Base-by-base conservation (phyloP, 2,113 vertebrate species). In the Pyrgilauda ruficollis region DNA sequence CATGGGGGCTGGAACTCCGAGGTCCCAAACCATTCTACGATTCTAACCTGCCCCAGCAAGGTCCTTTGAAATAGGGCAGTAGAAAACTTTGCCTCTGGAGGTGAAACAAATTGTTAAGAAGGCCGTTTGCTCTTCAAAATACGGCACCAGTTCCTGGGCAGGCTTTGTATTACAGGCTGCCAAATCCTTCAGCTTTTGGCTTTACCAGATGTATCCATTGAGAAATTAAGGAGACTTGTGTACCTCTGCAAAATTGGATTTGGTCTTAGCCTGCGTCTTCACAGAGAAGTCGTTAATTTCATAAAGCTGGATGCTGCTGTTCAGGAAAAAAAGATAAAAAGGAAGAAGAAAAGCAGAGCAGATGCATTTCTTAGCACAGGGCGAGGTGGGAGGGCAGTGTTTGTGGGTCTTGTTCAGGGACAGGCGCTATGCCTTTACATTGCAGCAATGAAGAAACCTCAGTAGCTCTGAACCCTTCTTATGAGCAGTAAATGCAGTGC, bases 401-500 rank as follows among this genome's bases (percentile, higher is more conserved):
- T 77, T 5, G 11, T 6, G 4, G 67, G 55, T 75, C 64, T 75
- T 61, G 52, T 55, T 77, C 49, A 6, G 64, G 37, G 64, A 53
- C 1, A 13, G 10, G 4, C 0, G 0, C 52, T 53, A 0, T 52
- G 56, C 56, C 50, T 75, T 90, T 63, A 8, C 18, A 43, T 23
- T 70, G 61, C 76, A 84, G 44, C 49, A 80, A 77, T 67, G 85
- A 59, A 68, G 72, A 84, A 90, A 81, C 72, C 43, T 94, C 83
- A 61, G 10, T 76, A 89, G 47, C 88, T 90, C 49, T 90, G 79
- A 88, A 41, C 61, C 16, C 28, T 59, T 84, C 78, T 74, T 88
- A 49, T 39, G 64, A 93, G 79, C 56, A 53, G 44, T 91, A 96
- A 91, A 77, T 88, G 67, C 39, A 37, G 24, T 52, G 22, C 64